phyloP scores from a whole-genome alignment of 2,888 invertebrate genomes.

The Pristionchus exspectatus region DNA sequence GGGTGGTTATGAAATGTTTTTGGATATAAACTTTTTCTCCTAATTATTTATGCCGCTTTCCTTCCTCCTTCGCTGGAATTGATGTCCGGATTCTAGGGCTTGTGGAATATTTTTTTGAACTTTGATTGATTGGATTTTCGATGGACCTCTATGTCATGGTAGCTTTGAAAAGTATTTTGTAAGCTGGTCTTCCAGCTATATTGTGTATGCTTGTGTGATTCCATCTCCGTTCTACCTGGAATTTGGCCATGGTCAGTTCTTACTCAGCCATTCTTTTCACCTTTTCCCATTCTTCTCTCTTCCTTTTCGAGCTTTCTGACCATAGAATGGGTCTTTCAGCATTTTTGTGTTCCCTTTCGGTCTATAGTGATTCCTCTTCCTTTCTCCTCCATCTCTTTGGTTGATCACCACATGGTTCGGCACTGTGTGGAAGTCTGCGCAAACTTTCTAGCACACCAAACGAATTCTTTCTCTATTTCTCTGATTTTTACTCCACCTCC shows the following conservation, averaged over 20 bases:
- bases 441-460: not conserved
- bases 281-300: not conserved
- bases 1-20: not conserved
- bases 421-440: conserved; percentile 15
- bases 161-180: no score
- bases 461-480: conserved; percentile 24
- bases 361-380: conserved; percentile 5
- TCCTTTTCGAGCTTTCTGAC: not conserved
- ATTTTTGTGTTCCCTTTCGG: not conserved
- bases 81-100: no score
- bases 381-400: conserved; percentile 16
- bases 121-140: no score
- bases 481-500: conserved; percentile 13
- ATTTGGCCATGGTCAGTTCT: not conserved
- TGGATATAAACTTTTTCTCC: not conserved
- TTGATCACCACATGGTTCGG: conserved; percentile 41
- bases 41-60: no score
- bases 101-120: no score
- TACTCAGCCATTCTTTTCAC: not conserved
- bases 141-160: no score
- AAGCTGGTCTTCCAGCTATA: no score
- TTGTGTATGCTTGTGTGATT: no score
- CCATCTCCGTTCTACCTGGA: not conserved
- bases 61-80: no score
- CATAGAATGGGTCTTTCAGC: not conserved